Evolutionary conservation across 2,888 invertebrate genomes (phyloP).

Genomic region (Nephrotoma appendiculata): DNA sequence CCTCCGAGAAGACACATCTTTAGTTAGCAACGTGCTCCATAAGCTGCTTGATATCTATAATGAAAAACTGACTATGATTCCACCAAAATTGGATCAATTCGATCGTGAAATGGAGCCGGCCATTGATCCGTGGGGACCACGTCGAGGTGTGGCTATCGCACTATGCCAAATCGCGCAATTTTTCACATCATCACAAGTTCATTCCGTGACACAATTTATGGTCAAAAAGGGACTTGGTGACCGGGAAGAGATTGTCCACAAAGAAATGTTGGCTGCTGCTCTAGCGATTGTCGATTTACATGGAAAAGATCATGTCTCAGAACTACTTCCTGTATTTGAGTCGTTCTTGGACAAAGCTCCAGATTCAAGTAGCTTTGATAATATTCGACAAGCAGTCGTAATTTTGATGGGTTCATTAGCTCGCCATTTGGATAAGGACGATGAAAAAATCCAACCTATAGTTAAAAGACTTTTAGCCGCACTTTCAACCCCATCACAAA

Average conservation of each 20-base stretch:
- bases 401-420: constrained; percentile 95
- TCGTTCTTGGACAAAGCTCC: constrained; percentile 87
- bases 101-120: constrained; percentile 75
- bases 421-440: constrained; percentile 83
- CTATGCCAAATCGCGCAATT: constrained; percentile 61
- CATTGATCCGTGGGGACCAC: constrained; percentile 79
- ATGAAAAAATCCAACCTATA: constrained; percentile 86
- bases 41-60: constrained; percentile 58
- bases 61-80: constrained; percentile 65
- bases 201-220: constrained; percentile 66
- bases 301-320: constrained; percentile 68
- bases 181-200: constrained; percentile 42
- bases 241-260: constrained; percentile 63
- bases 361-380: constrained; percentile 77
- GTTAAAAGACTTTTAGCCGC: constrained; percentile 79
- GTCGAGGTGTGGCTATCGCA: constrained; percentile 78
- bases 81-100: constrained; percentile 78
- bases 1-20: constrained; percentile 37
- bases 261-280: constrained; percentile 89
- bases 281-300: constrained; percentile 80
- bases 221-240: constrained; percentile 80
- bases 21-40: constrained; percentile 43
- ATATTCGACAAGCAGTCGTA: constrained; percentile 89
- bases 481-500: constrained; percentile 91
- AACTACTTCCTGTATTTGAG: constrained; percentile 82